Evolutionary conservation across 2,888 invertebrate genomes (phyloP), one percentile per base, ranked within the genome.

Genomic region (Scrobipalpa atriplicella): DNA sequence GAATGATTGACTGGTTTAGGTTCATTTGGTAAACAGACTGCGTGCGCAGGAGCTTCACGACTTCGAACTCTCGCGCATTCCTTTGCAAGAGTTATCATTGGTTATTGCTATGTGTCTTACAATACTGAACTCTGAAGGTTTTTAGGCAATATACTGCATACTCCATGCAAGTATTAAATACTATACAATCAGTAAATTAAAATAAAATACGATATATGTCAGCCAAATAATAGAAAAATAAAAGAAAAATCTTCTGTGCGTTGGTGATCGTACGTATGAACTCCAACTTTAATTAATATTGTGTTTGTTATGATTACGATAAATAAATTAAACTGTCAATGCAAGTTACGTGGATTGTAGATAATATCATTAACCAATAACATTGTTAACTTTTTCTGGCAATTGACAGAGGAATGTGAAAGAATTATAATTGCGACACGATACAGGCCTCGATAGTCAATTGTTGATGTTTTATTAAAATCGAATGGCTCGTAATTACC

Each of bases 351-450:
- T 16, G n/a, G 2, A 47, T 16, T 47, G 47, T 43, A n/a, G 16
- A 47, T 18, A 18, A 19, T 52, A 52, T 52, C 52, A 52, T 10
- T 56, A 6, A 21, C 29, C 19, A 21, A 54, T 19, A 19, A 54
- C 54, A 56, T 16, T 11, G 21, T 21, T 29, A n/a, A 47, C n/a
- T 47, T 47, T 21, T 56, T 21, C 54, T 56, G 11, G 21, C 29
- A 56, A 56, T 56, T 29, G 11, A 9, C 21, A 10, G 10, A 56
- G 29, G 54, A 56, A 56, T 56, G 54, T 56, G 54, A 29, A 56
- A 56, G 11, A 56, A 56, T 21, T 56, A 56, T 56, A 56, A 56
- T 29, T 19, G 21, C 54, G 13, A 29, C 54, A 56, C 54, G 54
- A n/a, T 13, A 21, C 18, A 19, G 18, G 19, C 9, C 52, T 9